Evolutionary conservation across 2,888 invertebrate genomes (phyloP).

Genomic region (Ophioninae sp.): DNA sequence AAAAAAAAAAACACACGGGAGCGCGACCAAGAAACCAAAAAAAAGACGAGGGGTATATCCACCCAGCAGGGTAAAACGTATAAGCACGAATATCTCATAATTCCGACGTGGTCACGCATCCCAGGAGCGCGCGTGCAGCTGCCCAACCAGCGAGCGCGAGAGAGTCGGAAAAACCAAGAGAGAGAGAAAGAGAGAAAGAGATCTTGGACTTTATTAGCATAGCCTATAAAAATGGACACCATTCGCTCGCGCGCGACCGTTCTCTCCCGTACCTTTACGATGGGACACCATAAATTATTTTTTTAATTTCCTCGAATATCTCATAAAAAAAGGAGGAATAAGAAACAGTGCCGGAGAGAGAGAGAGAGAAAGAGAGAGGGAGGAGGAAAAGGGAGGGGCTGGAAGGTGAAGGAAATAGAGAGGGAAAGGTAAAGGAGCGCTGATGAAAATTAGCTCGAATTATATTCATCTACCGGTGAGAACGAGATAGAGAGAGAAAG

Average conservation of each 20-base stretch:
- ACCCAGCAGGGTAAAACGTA: slow-evolving; percentile 65
- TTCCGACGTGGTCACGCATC: slow-evolving; percentile 78
- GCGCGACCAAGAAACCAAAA: too few species aligned
- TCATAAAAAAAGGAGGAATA: slow-evolving; percentile 69
- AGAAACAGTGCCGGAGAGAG: slow-evolving; percentile 3
- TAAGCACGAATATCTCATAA: slow-evolving; percentile 76
- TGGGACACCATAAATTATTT: slow-evolving; percentile 77
- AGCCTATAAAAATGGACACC: slow-evolving; percentile 78
- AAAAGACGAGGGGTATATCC: too few species aligned
- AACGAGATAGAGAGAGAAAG: slow-evolving; percentile 27
- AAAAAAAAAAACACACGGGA: too few species aligned
- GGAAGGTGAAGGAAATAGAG: slow-evolving; percentile 5
- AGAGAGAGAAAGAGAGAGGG: slow-evolving; percentile 7
- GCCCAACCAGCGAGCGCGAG: slow-evolving; percentile 64
- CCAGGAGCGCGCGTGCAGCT: slow-evolving; percentile 74
- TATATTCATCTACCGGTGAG: slow-evolving; percentile 41
- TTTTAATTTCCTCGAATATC: slow-evolving; percentile 76
- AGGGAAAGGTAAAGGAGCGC: slow-evolving; percentile 29
- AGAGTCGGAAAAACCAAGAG: slow-evolving; percentile 7
- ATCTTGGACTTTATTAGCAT: slow-evolving; percentile 78
- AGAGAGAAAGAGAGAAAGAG: slow-evolving; percentile 35
- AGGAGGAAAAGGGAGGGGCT: slow-evolving; percentile 7
- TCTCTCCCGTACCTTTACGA: slow-evolving; percentile 69
- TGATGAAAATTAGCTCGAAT: slow-evolving; percentile 55
- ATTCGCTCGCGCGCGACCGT: slow-evolving; percentile 60